phyloP scores from a whole-genome alignment of 2,888 invertebrate genomes.

The Rhynchonema sp. region DNA sequence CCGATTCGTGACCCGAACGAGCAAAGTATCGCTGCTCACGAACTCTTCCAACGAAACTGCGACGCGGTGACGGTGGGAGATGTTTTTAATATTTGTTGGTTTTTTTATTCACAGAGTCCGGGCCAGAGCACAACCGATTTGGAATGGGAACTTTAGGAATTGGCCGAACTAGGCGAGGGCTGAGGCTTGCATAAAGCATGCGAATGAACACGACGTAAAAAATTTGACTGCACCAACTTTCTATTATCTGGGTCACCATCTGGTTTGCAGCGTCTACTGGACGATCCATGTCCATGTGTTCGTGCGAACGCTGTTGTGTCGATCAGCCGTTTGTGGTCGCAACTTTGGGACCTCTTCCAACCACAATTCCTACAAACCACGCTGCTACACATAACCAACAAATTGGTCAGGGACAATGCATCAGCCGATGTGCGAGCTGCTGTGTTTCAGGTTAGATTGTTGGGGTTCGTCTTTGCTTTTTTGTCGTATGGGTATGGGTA shows the following conservation, averaged over 20 bases:
- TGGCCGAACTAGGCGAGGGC: too few species aligned
- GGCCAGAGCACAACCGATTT: too few species aligned
- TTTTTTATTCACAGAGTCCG: too few species aligned
- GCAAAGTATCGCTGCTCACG: neutral
- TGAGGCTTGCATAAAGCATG: too few species aligned
- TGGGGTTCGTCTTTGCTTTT: neutral
- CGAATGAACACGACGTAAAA: too few species aligned
- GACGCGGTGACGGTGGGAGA: neutral
- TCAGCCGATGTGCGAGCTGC: neutral
- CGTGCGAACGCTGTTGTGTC: neutral
- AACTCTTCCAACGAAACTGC: neutral
- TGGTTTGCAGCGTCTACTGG: neutral
- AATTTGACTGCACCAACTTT: too few species aligned
- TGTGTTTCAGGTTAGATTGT: neutral
- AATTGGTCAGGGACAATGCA: neutral
- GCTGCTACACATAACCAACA: neutral
- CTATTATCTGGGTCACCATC: neutral
- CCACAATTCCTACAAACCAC: neutral
- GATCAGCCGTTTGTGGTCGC: neutral
- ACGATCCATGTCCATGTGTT: neutral
- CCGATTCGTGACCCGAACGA: neutral
- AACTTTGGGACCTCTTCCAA: neutral
- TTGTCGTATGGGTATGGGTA: too few species aligned
- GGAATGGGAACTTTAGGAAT: too few species aligned
- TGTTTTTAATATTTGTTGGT: too few species aligned